These are phyloP conservation scores for Oreochromis grahami DNA, from an alignment of 2,797 vertebrate species.

Conservation along the genomic window DNA sequence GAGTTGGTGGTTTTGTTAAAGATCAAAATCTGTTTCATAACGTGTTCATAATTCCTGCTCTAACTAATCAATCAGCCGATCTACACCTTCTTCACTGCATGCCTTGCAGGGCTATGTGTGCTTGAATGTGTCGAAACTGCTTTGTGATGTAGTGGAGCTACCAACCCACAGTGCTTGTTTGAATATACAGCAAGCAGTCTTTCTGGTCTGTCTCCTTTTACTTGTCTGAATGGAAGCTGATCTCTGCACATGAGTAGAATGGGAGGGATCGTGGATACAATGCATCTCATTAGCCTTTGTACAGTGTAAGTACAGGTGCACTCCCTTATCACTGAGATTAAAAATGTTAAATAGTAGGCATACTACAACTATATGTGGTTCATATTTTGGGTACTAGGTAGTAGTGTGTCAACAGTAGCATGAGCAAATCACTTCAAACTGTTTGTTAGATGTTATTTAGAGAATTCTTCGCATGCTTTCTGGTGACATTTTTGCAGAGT, in stretches of 20 bases:
- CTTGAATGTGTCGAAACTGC: not conserved
- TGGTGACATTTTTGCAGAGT: not conserved
- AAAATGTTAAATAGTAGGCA: not conserved
- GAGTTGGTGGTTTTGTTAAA: not conserved
- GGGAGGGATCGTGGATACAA: not conserved
- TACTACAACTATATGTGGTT: not conserved
- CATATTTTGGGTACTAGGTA: not conserved
- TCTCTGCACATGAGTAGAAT: not conserved
- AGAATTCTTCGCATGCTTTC: not conserved
- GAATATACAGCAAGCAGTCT: not conserved
- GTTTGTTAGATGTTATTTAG: not conserved
- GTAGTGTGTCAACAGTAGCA: not conserved
- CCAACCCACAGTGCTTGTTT: not conserved
- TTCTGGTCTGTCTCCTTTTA: not conserved
- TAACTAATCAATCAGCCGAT: not conserved
- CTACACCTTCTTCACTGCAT: not conserved
- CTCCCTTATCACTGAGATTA: not conserved
- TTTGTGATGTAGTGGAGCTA: not conserved
- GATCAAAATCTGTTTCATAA: not conserved
- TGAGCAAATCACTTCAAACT: not conserved
- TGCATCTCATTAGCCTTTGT: not conserved
- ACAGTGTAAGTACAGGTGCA: not conserved
- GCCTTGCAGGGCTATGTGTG: not conserved
- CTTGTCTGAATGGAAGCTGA: not conserved
- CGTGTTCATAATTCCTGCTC: constrained; percentile 12